phyloP scores from a whole-genome alignment of 1,140 invertebrate genomes.

The Monochamus saltuarius region DNA sequence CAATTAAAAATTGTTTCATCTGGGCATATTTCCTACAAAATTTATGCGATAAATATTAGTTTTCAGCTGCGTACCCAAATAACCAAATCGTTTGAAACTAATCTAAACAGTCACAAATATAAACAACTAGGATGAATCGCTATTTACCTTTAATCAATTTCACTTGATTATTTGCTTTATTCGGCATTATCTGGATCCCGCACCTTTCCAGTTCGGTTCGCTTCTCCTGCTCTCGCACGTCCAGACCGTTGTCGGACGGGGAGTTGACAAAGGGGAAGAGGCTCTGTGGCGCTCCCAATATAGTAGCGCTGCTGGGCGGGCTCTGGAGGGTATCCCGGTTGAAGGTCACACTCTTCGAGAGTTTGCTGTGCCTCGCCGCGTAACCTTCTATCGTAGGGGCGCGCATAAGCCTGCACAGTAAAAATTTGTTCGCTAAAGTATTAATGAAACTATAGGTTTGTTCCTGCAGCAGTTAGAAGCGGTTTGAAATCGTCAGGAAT shows the following conservation, averaged over 20 bases:
- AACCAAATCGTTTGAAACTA: too few relatives aligned
- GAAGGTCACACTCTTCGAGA: constrained; percentile 86
- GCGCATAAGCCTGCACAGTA: constrained; percentile 58
- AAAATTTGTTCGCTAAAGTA: too few relatives aligned
- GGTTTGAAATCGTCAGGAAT: too few relatives aligned
- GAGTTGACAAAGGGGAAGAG: constrained; percentile 38
- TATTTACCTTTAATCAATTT: constrained; percentile 48
- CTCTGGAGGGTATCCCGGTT: constrained; percentile 80
- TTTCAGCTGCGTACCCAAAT: too few relatives aligned
- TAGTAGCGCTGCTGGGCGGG: constrained; percentile 61
- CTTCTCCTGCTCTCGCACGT: constrained; percentile 31
- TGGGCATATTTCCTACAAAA: constrained; percentile 1
- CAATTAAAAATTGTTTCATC: too few relatives aligned
- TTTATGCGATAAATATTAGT: too few relatives aligned
- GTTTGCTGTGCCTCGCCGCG: constrained; percentile 81
- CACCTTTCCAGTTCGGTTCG: constrained; percentile 39
- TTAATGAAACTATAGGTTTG: too few relatives aligned
- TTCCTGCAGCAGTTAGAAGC: too few relatives aligned
- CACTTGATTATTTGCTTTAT: constrained; percentile 46
- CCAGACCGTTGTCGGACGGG: constrained; percentile 26
- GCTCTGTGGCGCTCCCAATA: constrained; percentile 33
- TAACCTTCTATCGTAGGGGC: constrained; percentile 84
- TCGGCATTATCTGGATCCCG: constrained; percentile 41
- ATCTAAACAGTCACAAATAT: not conserved
- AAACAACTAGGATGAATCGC: not conserved